These are phyloP conservation scores for Pseudomyrmex gracilis DNA, from an alignment of 1,140 invertebrate genomes.

Conservation along the genomic window DNA sequence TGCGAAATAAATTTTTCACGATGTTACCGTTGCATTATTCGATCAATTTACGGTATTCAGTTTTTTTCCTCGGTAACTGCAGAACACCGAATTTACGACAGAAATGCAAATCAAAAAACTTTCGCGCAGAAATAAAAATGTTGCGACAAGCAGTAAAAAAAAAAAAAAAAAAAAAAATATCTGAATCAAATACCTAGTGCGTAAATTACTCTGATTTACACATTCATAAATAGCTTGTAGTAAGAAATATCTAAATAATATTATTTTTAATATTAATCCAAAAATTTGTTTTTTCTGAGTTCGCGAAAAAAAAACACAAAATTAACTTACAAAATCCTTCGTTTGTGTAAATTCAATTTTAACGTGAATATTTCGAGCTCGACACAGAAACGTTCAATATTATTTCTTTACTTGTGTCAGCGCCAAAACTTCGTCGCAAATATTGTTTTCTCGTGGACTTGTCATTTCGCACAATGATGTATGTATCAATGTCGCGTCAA, in stretches of 20 bases:
- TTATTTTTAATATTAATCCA: too few relatives aligned
- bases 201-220: too few relatives aligned
- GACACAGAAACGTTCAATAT: neutral
- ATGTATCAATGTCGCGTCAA: slow-evolving; percentile 8
- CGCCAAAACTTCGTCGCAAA: slow-evolving; percentile 2
- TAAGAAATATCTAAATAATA: too few relatives aligned
- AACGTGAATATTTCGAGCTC: too few relatives aligned
- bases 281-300: too few relatives aligned
- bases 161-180: too few relatives aligned
- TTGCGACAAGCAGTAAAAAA: too few relatives aligned
- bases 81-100: neutral
- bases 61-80: slow-evolving; percentile 11
- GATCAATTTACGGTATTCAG: slow-evolving; percentile 8
- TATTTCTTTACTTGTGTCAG: neutral
- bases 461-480: slow-evolving; percentile 2
- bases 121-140: neutral
- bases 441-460: neutral
- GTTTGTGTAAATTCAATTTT: too few relatives aligned
- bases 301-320: too few relatives aligned
- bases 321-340: too few relatives aligned
- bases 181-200: too few relatives aligned
- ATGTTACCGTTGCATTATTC: slow-evolving; percentile 15
- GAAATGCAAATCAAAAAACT: neutral
- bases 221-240: too few relatives aligned
- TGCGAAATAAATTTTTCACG: slow-evolving; percentile 49